Evolutionary conservation across 2,888 invertebrate genomes (phyloP).

Genomic region (Dynastes maya): DNA sequence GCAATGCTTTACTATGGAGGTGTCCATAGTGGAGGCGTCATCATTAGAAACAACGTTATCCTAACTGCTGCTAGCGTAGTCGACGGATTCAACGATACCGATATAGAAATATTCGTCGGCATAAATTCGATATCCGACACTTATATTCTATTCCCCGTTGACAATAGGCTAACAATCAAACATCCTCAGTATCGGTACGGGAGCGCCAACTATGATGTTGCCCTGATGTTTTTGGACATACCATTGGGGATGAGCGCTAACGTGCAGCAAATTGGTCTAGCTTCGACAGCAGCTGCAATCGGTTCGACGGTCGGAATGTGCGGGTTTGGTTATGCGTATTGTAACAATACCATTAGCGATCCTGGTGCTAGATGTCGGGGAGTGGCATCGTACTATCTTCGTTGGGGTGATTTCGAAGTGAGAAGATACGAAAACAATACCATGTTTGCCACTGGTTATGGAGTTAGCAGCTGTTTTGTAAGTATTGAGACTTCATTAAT

Average conservation of each 20-base stretch:
- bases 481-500: not conserved
- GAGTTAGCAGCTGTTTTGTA: constrained; percentile 35
- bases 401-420: constrained; percentile 2
- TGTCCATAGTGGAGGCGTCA: constrained; percentile 30
- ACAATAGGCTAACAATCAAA: constrained; percentile 19
- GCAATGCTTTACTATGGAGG: constrained; percentile 39
- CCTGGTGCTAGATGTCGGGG: constrained; percentile 16
- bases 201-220: constrained; percentile 25
- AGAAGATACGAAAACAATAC: constrained; percentile 8
- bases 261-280: not conserved
- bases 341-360: constrained; percentile 26
- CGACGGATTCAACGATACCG: constrained; percentile 14
- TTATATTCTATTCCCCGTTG: not conserved
- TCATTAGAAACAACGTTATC: constrained; percentile 31
- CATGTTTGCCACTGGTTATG: constrained; percentile 18
- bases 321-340: constrained; percentile 38
- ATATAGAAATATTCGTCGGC: constrained; percentile 32
- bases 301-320: constrained; percentile 19
- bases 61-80: constrained; percentile 38
- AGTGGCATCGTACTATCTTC: constrained; percentile 1
- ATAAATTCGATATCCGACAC: constrained; percentile 4
- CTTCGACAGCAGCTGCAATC: not conserved
- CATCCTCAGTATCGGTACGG: constrained; percentile 22
- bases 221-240: constrained; percentile 27
- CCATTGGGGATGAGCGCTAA: not conserved